phyloP scores from a whole-genome alignment of 2,113 vertebrate genomes.

The Chlamydotis undulata region DNA sequence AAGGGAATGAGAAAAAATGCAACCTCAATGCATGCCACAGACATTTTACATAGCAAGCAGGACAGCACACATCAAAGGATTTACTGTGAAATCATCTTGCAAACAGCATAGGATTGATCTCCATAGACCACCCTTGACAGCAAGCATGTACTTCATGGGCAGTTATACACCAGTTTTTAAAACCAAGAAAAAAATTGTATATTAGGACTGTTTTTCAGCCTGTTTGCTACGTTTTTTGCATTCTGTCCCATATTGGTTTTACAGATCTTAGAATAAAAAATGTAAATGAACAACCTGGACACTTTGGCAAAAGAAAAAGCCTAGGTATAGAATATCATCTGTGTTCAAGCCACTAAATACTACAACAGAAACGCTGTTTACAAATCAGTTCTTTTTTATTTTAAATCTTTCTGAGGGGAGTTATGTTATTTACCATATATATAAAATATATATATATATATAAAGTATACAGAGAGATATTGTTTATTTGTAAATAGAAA shows the following conservation, averaged over 20 bases:
- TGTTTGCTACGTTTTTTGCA: constrained; percentile 81
- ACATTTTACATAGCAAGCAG: constrained; percentile 46
- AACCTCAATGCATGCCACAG: constrained; percentile 74
- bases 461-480: constrained; percentile 72
- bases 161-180: constrained; percentile 72
- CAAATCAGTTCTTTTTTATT: constrained; percentile 73
- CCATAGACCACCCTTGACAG: constrained; percentile 60
- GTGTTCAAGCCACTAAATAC: constrained; percentile 53
- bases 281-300: constrained; percentile 56
- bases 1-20: constrained; percentile 60
- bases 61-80: constrained; percentile 47
- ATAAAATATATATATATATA: constrained; percentile 68
- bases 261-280: constrained; percentile 69
- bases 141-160: constrained; percentile 74
- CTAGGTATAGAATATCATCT: constrained; percentile 51
- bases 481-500: constrained; percentile 85
- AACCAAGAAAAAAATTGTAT: constrained; percentile 63
- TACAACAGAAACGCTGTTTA: constrained; percentile 77
- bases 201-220: constrained; percentile 77
- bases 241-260: constrained; percentile 74
- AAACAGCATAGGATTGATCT: constrained; percentile 57
- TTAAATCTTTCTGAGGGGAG: constrained; percentile 74
- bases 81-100: constrained; percentile 64
- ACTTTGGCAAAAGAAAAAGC: constrained; percentile 60
- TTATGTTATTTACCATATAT: constrained; percentile 73